phyloP scores from a whole-genome alignment of 53 echinoderm and acorn worm genomes.

The Apostichopus leukothele region DNA sequence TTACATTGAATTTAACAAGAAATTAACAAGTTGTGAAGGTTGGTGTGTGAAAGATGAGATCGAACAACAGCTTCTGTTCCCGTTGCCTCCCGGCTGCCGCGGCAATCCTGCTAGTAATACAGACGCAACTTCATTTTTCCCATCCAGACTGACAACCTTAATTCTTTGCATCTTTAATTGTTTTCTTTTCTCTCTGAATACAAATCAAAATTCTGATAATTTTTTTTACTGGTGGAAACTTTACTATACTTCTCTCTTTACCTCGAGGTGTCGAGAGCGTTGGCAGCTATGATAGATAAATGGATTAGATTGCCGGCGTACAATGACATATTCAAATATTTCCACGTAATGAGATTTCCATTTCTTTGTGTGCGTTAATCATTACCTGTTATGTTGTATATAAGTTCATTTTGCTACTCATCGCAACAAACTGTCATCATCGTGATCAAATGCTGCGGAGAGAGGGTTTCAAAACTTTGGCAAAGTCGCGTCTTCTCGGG shows the following conservation, averaged over 20 bases:
- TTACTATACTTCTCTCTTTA: background rate
- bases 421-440: background rate
- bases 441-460: background rate
- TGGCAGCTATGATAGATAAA: conserved; percentile 10
- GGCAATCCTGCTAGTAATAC: conserved; percentile 11
- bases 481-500: background rate
- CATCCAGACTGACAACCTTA: conserved; percentile 39
- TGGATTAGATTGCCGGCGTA: conserved; percentile 22
- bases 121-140: conserved; percentile 30
- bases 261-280: conserved; percentile 28
- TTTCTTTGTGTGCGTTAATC: conserved; percentile 22
- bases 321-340: conserved; percentile 36
- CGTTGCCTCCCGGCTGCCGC: background rate
- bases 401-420: conserved; percentile 6
- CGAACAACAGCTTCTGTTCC: conserved; percentile 28
- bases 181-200: conserved; percentile 27
- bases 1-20: conserved; percentile 48
- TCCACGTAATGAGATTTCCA: conserved; percentile 27
- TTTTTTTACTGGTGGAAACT: background rate
- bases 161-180: conserved; percentile 33
- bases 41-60: conserved; percentile 45
- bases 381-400: background rate
- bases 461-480: background rate
- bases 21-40: conserved; percentile 45
- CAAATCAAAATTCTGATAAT: conserved; percentile 45